Conservation (phyloP, 2,888 invertebrate genomes). For the Hartigia nigra region DNA sequence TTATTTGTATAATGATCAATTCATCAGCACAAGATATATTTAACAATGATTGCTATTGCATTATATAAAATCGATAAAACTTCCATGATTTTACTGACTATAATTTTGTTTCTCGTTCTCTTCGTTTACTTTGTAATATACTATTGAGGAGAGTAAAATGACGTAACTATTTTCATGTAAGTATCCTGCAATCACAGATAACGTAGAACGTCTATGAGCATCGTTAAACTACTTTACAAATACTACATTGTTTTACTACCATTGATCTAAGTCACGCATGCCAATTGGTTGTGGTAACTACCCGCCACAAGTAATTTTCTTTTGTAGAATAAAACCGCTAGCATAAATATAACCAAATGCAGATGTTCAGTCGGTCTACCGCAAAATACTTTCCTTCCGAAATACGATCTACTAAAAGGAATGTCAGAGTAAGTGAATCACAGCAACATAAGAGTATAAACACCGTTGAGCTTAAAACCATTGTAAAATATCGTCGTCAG, state of each 20-base stretch:
- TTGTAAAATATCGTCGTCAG: constrained; percentile 1
- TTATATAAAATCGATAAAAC: background rate
- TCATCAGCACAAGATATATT: background rate
- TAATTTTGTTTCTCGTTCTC: background rate
- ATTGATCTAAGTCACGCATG: background rate
- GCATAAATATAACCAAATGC: background rate
- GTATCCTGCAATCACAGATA: background rate
- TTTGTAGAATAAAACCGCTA: background rate
- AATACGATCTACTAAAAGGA: background rate
- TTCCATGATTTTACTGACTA: background rate
- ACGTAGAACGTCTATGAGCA: background rate
- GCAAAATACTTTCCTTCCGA: background rate
- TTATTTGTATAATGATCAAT: background rate
- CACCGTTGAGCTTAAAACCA: background rate
- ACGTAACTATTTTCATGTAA: background rate
- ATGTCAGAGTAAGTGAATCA: constrained; percentile 4
- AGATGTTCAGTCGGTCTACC: background rate
- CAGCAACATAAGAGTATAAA: constrained; percentile 2
- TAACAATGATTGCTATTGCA: background rate
- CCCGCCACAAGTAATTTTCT: constrained; percentile 2
- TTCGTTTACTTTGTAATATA: background rate
- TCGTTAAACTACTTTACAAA: background rate
- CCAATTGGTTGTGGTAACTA: constrained; percentile 3
- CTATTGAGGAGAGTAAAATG: background rate
- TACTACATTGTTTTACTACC: constrained; percentile 1